Evolutionary conservation across 2,888 invertebrate species (phyloP).

Genomic region (Ophioninae sp.): DNA sequence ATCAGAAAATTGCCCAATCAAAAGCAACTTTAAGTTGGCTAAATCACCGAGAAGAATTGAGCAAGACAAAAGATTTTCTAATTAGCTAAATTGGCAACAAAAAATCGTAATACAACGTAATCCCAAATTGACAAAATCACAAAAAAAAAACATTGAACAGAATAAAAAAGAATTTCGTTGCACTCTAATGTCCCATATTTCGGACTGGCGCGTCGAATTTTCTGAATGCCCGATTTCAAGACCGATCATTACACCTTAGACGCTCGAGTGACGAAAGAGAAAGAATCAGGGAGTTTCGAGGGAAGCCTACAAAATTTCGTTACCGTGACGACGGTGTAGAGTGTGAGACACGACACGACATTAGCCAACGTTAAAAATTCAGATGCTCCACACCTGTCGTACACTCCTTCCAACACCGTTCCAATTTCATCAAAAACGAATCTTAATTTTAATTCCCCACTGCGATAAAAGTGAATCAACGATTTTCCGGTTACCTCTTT

Average conservation of each 20-base stretch:
- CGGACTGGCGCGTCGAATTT: not conserved
- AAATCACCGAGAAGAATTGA: no score
- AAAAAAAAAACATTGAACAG: not conserved
- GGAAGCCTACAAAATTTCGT: constrained; percentile 44
- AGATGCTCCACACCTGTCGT: constrained; percentile 43
- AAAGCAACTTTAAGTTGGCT: no score
- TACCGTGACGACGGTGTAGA: constrained; percentile 4
- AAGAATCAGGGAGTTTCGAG: constrained; percentile 39
- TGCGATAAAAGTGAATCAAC: constrained; percentile 24
- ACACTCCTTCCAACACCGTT: constrained; percentile 7
- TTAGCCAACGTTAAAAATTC: constrained; percentile 39
- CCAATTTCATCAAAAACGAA: constrained; percentile 17
- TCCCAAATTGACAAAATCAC: not conserved
- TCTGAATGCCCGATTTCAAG: not conserved
- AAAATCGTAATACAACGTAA: not conserved
- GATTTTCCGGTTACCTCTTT: constrained; percentile 43
- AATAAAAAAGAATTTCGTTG: not conserved
- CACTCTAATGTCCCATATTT: no score
- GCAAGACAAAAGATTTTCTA: no score
- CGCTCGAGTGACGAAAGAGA: not conserved
- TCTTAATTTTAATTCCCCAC: constrained; percentile 9
- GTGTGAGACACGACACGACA: constrained; percentile 39
- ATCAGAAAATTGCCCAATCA: no score
- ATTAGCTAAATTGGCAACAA: not conserved
- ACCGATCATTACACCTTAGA: not conserved